Conservation (phyloP, 2,797 vertebrate species). For the Etheostoma nigrum region DNA sequence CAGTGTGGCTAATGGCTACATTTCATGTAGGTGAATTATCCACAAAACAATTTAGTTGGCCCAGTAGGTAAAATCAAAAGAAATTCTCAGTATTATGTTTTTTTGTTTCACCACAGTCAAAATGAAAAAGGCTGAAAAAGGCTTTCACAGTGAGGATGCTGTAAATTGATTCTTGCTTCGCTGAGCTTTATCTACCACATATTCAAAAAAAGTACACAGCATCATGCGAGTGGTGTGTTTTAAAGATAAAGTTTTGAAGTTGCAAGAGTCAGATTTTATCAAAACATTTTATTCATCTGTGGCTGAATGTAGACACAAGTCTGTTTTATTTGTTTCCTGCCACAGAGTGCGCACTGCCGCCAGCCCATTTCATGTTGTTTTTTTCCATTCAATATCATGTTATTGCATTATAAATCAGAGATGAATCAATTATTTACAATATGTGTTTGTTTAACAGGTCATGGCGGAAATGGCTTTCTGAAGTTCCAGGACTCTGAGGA, state of each 20-base stretch:
- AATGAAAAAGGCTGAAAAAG: neutral
- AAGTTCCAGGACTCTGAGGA: conserved; percentile 99
- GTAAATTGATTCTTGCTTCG: neutral
- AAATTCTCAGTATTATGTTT: neutral
- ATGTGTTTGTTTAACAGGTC: conserved; percentile 82
- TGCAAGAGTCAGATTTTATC: neutral
- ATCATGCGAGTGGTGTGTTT: neutral
- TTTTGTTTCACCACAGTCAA: neutral
- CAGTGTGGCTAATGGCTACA: neutral
- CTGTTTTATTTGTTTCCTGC: neutral
- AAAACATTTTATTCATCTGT: neutral
- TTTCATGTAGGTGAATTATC: neutral
- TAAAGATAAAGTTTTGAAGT: neutral
- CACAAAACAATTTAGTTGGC: neutral
- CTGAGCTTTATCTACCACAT: neutral
- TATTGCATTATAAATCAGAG: conserved; percentile 32
- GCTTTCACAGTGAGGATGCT: neutral
- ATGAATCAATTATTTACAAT: conserved; percentile 24
- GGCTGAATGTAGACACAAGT: neutral
- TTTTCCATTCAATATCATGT: conserved; percentile 14
- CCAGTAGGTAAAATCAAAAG: neutral
- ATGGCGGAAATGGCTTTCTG: conserved; percentile 97
- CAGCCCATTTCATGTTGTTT: neutral
- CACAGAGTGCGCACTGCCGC: neutral
- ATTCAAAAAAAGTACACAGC: neutral